A percentile compares a stretch with the other conserved stretches of the same genome.
These are phyloP conservation scores for Brachyalestes nurse DNA, from an alignment of 2,797 vertebrate genomes.

Conservation along the genomic window DNA sequence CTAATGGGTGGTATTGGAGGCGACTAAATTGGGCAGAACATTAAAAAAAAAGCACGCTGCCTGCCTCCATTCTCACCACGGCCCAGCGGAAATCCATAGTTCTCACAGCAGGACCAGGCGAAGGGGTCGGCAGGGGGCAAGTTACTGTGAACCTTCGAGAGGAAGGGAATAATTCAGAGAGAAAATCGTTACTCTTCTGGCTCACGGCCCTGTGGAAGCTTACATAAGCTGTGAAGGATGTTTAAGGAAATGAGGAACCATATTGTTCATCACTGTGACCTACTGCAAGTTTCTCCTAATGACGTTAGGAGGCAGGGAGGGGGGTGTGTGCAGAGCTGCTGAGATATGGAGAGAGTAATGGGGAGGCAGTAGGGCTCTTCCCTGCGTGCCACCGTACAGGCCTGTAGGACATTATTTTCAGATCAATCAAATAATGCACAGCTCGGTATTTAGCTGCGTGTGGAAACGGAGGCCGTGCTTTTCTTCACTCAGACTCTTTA, in stretches of 20 bases:
- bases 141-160: not conserved
- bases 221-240: constrained; percentile 26
- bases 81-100: not conserved
- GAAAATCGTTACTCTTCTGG: not conserved
- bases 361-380: constrained; percentile 11
- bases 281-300: not conserved
- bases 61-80: not conserved
- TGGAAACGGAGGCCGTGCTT: not conserved
- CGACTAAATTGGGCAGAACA: too few species aligned
- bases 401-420: not conserved
- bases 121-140: not conserved
- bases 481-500: not conserved
- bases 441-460: not conserved
- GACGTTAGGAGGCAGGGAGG: constrained; percentile 4
- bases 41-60: not conserved
- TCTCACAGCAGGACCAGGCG: not conserved
- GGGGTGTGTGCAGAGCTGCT: not conserved
- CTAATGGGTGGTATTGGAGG: too few species aligned
- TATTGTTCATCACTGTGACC: constrained; percentile 17
- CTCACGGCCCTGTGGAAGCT: not conserved
- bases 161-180: constrained; percentile 3
- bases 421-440: constrained; percentile 22
- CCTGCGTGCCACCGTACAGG: not conserved
- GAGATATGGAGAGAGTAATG: constrained; percentile 18
- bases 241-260: constrained; percentile 34